Conservation (phyloP, 2,888 invertebrate species). For the Steinernema carpocapsae region DNA sequence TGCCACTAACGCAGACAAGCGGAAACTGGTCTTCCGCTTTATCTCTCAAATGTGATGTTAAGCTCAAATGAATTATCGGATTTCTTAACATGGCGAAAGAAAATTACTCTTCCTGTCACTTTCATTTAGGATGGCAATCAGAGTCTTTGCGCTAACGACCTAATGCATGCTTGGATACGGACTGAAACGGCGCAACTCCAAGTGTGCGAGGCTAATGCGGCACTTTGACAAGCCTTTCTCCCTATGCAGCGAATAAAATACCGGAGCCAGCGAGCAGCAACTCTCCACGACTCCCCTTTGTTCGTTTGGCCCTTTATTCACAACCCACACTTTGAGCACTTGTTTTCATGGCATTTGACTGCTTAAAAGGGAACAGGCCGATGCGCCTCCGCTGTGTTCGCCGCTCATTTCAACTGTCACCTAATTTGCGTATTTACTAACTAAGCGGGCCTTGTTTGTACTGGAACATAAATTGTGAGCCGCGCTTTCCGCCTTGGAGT, state of each 20-base stretch:
- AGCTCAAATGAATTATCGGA: constrained; percentile 33
- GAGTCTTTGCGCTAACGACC: constrained; percentile 32
- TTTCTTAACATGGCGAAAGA: constrained; percentile 30
- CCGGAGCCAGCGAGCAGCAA: constrained; percentile 20
- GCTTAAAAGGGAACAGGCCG: constrained; percentile 11
- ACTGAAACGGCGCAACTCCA: constrained; percentile 25
- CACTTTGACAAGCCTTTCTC: constrained; percentile 30
- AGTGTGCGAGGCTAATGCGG: constrained; percentile 31
- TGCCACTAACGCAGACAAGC: background rate
- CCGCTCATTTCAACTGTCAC: background rate
- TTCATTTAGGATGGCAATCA: constrained; percentile 32
- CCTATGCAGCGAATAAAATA: constrained; percentile 26
- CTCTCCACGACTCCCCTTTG: constrained; percentile 13
- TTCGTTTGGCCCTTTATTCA: constrained; percentile 17
- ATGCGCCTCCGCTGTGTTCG: background rate
- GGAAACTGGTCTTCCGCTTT: constrained; percentile 28
- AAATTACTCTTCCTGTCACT: constrained; percentile 35
- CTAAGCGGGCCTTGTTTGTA: background rate
- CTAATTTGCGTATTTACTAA: background rate
- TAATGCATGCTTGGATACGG: constrained; percentile 34
- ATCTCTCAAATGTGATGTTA: background rate
- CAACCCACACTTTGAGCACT: constrained; percentile 23
- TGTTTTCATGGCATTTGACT: constrained; percentile 33
- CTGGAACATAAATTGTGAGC: background rate
- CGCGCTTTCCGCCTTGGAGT: background rate